These are phyloP conservation scores for Perca flavescens DNA, from an alignment of 2,113 vertebrate genomes.

Conservation along the genomic window DNA sequence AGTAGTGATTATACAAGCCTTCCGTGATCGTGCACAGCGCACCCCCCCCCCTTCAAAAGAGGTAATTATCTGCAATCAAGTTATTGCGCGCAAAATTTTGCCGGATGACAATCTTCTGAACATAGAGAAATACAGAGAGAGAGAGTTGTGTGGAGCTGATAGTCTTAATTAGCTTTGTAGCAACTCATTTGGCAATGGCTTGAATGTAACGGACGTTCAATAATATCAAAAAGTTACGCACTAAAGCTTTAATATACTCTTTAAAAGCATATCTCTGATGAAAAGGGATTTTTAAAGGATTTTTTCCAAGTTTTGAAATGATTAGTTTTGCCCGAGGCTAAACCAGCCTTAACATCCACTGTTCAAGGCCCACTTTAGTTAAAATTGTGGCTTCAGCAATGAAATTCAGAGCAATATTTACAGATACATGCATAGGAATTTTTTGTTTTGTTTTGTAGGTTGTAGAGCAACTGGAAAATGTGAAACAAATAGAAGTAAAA, in stretches of 20 bases:
- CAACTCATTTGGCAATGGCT: no score
- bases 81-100: no score
- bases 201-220: no score
- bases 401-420: background rate
- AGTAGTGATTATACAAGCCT: background rate
- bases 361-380: background rate
- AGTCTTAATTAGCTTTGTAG: no score
- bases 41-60: no score
- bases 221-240: no score
- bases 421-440: background rate
- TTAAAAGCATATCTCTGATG: background rate
- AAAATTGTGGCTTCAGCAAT: background rate
- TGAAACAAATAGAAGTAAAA: constrained; percentile 87
- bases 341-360: background rate
- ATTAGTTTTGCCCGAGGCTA: background rate
- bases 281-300: background rate
- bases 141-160: no score
- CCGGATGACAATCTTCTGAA: no score
- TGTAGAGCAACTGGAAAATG: constrained; percentile 81
- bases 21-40: no score
- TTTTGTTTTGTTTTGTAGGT: constrained; percentile 76
- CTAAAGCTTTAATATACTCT: background rate
- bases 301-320: background rate
- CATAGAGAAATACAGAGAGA: no score
- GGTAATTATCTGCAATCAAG: no score